Base-by-base conservation (phyloP, 2,797 vertebrate species). In the Muraenolepis orangiensis region DNA sequence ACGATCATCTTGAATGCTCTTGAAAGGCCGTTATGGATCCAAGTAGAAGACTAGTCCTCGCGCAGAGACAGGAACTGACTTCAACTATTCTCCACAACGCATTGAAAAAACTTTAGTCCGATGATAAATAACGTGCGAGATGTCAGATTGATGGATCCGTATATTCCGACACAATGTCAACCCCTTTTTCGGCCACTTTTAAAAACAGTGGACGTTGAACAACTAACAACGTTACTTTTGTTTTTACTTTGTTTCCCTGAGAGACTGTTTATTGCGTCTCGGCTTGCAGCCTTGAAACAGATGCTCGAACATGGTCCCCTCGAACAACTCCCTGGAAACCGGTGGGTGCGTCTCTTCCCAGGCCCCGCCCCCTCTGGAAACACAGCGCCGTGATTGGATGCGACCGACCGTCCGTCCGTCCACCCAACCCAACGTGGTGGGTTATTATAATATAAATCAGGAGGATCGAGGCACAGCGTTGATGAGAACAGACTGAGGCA, bases 301-400 rank as follows among this genome's bases (percentile, higher is more conserved):
- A 88, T 87, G 87, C 84, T 76, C 68, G 32, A 82, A 73, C 73
- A 18, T 66, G 20, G 31, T 36, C 46, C 46, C 32, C n/a, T n/a
- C n/a, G n/a, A n/a, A n/a, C 23, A 78, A 67, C 66, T 83, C 69
- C 71, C 30, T 71, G 75, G 8, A 79, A 30, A 66, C 81, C 83
- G 74, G 78, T 66, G 36, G 75, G 76, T 71, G 76, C 86, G 82
- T 80, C 87, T 87, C 88, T 87, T 87, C 89, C 89, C 36, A 38
- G 6, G 6, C 6, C 8, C 6, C 36, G 36, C 13, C 51, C 51
- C 1, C 51, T 34, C 51, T 78, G 72, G 0, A 7, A 66, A 57
- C 23, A 57, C 0, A 7, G 76, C 72, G 14, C 34, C 18, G 6
- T 83, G 91, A 93, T 92, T 92, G 92, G 91, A 84, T 90, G 86